Evolutionary conservation across 2,888 invertebrate genomes (phyloP).

Genomic region (Bellardia bayeri): DNA sequence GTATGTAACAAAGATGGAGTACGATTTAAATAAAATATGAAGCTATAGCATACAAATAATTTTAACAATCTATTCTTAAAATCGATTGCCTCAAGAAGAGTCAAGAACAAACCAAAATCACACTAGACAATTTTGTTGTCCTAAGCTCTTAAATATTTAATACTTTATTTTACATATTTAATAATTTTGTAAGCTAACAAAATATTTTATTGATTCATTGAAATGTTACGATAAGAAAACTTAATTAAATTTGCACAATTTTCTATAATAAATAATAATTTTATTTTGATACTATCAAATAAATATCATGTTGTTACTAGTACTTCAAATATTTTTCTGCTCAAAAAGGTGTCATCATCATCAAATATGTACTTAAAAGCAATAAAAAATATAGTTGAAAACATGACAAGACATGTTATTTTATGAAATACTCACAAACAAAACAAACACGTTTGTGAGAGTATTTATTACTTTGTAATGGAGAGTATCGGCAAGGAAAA

Average conservation of each 20-base stretch:
- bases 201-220: neutral
- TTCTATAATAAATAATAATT: neutral
- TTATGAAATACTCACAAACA: neutral
- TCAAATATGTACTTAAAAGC: slow-evolving; percentile 51
- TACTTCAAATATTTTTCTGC: slow-evolving; percentile 37
- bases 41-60: too few species aligned
- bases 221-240: neutral
- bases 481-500: neutral
- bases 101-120: too few species aligned
- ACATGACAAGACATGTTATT: slow-evolving; percentile 27
- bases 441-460: neutral
- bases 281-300: slow-evolving; percentile 15
- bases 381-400: slow-evolving; percentile 26
- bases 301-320: slow-evolving; percentile 8
- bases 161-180: too few species aligned
- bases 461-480: neutral
- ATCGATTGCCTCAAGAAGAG: too few species aligned
- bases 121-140: too few species aligned
- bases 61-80: too few species aligned
- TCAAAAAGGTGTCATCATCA: slow-evolving; percentile 63
- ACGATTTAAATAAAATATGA: too few species aligned
- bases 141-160: too few species aligned
- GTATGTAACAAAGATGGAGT: too few species aligned
- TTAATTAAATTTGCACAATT: slow-evolving; percentile 5
- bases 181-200: too few species aligned